Conservation (phyloP, 2,797 vertebrate genomes). For the Brotula barbata region DNA sequence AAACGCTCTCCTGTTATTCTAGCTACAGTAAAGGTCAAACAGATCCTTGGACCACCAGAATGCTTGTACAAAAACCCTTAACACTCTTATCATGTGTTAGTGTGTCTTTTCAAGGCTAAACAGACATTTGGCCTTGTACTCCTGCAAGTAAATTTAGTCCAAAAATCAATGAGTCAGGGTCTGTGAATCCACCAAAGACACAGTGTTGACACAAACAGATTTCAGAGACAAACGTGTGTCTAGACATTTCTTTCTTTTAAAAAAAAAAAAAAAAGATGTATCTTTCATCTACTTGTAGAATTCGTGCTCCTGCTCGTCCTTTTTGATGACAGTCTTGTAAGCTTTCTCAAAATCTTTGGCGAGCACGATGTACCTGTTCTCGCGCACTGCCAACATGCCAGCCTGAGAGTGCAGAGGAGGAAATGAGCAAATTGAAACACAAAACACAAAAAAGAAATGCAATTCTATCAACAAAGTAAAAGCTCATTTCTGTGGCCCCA, state of each 20-base stretch:
- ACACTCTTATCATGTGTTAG: background rate
- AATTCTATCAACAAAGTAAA: background rate
- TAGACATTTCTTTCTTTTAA: conserved; percentile 22
- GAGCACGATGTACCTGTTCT: conserved; percentile 94
- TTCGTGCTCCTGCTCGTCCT: conserved; percentile 95
- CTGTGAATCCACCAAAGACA: conserved; percentile 49
- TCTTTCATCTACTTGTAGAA: conserved; percentile 88
- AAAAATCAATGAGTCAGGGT: conserved; percentile 47
- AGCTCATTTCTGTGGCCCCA: background rate
- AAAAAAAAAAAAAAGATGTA: too few relatives aligned
- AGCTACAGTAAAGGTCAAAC: conserved; percentile 45
- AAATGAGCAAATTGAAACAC: background rate
- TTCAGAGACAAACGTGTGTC: conserved; percentile 51
- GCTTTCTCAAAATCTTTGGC: conserved; percentile 96
- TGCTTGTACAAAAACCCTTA: conserved; percentile 39
- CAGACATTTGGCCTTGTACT: conserved; percentile 40
- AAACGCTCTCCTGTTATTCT: conserved; percentile 45
- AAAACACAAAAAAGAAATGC: background rate
- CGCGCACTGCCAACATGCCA: conserved; percentile 92
- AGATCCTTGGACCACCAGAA: conserved; percentile 37
- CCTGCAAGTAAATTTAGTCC: conserved; percentile 50
- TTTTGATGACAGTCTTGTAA: conserved; percentile 94
- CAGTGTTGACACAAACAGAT: conserved; percentile 34
- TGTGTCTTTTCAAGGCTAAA: conserved; percentile 36
- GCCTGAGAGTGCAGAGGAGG: conserved; percentile 73